Evolutionary conservation across 2,888 invertebrate genomes (phyloP), one percentile per base, ranked within the genome.

Genomic region (Leucoma salicis): DNA sequence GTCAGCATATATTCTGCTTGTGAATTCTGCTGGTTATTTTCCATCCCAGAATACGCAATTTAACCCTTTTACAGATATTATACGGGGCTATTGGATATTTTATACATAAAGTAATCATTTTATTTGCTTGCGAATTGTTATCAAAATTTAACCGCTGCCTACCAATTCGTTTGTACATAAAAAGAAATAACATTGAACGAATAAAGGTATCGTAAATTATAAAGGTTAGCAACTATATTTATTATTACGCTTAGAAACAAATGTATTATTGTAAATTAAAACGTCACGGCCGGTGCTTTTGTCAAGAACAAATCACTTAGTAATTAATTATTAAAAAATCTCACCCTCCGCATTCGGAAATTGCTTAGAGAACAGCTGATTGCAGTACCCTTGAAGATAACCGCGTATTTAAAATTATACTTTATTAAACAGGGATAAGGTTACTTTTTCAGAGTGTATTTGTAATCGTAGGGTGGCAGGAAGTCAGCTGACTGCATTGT

Each of bases 401-500:
- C 4, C 18, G 24, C 5, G 3, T 29, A 39, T 0, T 0, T n/a
- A 7, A 48, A 33, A 37, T 8, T 25, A 8, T 7, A 15, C 43
- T 14, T 18, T 53, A 42, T 11, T 0, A 0, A 0, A 0, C 8
- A 0, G 13, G 0, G 0, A 11, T 18, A 51, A 24, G 31, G 40
- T 42, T 8, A 7, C n/a, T 13, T 38, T 43, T 58, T 1, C 7
- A 2, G 27, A 36, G 42, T 1, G 6, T 0, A 2, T 1, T 29
- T 16, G 8, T 48, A 49, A 61, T 48, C 40, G 21, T 47, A 36
- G 63, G 63, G 63, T 46, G 58, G 57, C 53, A 49, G 53, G 61
- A 61, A 63, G 63, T 63, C 62, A 63, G 62, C 63, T 63, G 63
- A 63, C 62, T 63, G 52, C 56, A 36, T 43, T 63, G 50, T 50